These are phyloP conservation scores for Caenorhabditis briggsae DNA, from an alignment of 1,140 invertebrate genomes.

Conservation along the genomic window DNA sequence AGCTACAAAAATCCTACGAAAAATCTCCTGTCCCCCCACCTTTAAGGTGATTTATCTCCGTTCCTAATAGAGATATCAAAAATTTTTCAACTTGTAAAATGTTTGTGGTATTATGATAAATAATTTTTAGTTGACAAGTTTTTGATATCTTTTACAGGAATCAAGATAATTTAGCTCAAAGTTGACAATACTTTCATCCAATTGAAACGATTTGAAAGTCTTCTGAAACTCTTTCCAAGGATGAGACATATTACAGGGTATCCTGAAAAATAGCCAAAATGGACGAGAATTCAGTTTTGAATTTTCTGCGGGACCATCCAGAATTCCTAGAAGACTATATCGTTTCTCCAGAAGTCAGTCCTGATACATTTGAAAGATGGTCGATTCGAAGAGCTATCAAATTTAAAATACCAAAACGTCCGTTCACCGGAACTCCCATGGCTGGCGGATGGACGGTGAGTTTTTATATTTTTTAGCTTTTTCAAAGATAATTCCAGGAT, in stretches of 20 bases:
- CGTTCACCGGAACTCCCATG: not conserved
- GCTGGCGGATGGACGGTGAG: not conserved
- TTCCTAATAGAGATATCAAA: too few relatives aligned
- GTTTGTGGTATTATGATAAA: too few relatives aligned
- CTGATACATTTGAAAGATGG: slow-evolving; percentile 74
- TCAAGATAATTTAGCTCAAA: too few relatives aligned
- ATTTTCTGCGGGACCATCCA: slow-evolving; percentile 70
- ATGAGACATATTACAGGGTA: not conserved
- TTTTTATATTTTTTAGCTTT: slow-evolving; percentile 28
- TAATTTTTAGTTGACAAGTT: too few relatives aligned
- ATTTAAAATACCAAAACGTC: slow-evolving; percentile 22
- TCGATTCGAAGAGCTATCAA: slow-evolving; percentile 40
- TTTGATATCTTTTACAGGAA: too few relatives aligned
- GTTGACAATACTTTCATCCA: too few relatives aligned
- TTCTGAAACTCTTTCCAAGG: too few relatives aligned
- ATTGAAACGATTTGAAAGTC: too few relatives aligned
- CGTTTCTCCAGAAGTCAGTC: slow-evolving; percentile 65
- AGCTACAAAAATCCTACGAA: too few relatives aligned
- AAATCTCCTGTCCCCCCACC: too few relatives aligned
- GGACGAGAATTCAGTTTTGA: slow-evolving; percentile 67
- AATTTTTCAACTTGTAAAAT: too few relatives aligned
- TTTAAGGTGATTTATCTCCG: too few relatives aligned
- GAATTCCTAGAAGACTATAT: slow-evolving; percentile 70
- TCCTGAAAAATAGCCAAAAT: slow-evolving; percentile 18
- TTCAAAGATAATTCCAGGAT: slow-evolving; percentile 13